Conservation (phyloP, 2,888 invertebrate species). For the Watsonalla cultraria region DNA sequence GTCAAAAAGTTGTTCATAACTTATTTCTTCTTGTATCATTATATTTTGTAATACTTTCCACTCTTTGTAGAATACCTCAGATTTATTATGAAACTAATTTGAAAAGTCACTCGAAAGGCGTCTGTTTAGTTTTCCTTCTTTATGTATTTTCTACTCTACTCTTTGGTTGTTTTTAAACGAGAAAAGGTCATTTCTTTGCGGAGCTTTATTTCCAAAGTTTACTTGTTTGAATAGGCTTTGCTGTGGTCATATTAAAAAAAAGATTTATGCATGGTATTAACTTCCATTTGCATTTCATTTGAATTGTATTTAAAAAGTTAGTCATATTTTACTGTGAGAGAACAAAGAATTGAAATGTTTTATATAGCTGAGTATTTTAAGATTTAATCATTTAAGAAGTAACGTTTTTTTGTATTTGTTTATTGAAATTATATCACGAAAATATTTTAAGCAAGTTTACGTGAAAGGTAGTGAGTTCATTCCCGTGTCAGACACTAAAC, state of each 20-base stretch:
- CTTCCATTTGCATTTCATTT: neutral
- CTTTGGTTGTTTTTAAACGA: neutral
- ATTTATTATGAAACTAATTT: conserved; percentile 3
- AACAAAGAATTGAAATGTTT: no score
- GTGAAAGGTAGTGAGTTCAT: no score
- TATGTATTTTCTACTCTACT: neutral
- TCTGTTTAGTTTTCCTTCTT: neutral
- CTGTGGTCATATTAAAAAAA: neutral
- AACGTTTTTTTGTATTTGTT: no score
- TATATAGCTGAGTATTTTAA: no score
- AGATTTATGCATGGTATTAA: neutral
- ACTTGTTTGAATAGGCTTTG: neutral
- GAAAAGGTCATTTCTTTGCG: neutral
- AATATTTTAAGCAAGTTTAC: no score
- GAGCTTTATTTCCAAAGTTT: neutral
- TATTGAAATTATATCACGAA: no score
- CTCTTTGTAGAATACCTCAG: neutral
- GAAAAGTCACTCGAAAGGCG: conserved; percentile 1
- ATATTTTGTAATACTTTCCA: neutral
- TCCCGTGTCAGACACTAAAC: no score
- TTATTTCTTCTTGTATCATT: neutral
- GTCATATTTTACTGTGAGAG: neutral
- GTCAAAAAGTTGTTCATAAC: no score
- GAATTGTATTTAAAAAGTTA: neutral
- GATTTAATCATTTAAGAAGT: no score